Evolutionary conservation across 2,113 vertebrate genomes (phyloP).

Genomic region (Phyllostomus discolor): DNA sequence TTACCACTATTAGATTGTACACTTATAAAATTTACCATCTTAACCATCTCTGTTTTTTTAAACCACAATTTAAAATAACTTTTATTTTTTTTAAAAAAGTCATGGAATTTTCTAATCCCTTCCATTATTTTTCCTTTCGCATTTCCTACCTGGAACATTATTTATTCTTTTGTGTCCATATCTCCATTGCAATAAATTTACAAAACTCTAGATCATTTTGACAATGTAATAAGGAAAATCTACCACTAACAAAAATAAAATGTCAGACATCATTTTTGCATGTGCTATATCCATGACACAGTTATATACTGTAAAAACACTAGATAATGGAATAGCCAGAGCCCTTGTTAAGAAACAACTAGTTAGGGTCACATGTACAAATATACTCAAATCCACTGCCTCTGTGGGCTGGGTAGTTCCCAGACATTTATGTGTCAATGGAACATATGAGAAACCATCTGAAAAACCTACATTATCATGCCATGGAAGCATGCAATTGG

Average conservation of each 20-base stretch:
- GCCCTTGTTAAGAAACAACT: background rate
- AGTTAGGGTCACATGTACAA: background rate
- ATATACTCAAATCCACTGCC: background rate
- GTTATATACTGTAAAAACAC: background rate
- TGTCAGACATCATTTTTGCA: background rate
- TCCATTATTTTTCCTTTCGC: background rate
- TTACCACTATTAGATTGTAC: background rate
- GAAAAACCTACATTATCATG: background rate
- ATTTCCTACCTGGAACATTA: background rate
- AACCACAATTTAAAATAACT: background rate
- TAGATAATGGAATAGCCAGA: background rate
- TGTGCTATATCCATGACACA: background rate
- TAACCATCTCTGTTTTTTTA: background rate
- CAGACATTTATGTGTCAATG: background rate
- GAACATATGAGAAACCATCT: background rate
- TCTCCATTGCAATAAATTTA: background rate
- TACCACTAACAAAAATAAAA: constrained; percentile 14
- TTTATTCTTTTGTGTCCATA: background rate
- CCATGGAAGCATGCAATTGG: background rate
- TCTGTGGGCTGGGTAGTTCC: background rate
- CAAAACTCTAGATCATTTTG: background rate
- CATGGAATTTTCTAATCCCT: background rate
- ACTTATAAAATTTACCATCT: background rate
- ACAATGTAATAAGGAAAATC: background rate
- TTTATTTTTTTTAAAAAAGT: background rate